Conservation (phyloP, 2,797 vertebrate species). For the Halcyon leucocephala region DNA sequence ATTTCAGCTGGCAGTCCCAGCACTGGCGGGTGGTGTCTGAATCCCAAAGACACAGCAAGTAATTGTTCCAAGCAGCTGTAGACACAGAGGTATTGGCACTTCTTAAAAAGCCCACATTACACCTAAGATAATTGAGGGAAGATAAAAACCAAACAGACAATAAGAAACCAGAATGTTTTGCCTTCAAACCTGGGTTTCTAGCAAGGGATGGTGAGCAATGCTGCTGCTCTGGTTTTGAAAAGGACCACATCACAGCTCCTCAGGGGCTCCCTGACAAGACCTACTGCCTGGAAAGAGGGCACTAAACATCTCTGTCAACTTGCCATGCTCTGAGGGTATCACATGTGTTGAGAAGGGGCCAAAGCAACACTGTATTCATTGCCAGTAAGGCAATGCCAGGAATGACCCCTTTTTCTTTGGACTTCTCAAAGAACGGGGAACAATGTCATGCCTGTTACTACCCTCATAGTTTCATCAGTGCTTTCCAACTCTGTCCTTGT, state of each 20-base stretch:
- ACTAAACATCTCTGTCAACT: not conserved
- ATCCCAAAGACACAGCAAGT: not conserved
- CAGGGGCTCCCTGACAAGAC: not conserved
- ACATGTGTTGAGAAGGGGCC: not conserved
- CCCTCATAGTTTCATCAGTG: not conserved
- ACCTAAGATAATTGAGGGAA: not conserved
- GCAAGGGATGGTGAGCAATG: not conserved
- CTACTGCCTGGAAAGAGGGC: not conserved
- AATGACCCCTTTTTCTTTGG: no score
- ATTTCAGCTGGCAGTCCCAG: no score
- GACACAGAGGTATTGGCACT: not conserved
- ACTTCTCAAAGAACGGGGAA: not conserved
- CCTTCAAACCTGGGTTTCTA: not conserved
- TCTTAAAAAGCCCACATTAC: not conserved
- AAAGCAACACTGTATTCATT: not conserved
- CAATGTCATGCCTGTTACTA: not conserved
- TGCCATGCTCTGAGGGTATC: not conserved
- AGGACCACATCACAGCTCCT: not conserved
- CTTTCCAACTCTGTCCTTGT: not conserved
- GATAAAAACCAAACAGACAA: not conserved
- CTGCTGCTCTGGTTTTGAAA: not conserved
- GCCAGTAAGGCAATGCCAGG: not conserved
- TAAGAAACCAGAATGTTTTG: not conserved
- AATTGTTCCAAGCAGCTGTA: not conserved
- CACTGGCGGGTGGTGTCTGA: not conserved